Conservation (phyloP, 2,888 invertebrate species). For the Acanthosoma haemorrhoidale region DNA sequence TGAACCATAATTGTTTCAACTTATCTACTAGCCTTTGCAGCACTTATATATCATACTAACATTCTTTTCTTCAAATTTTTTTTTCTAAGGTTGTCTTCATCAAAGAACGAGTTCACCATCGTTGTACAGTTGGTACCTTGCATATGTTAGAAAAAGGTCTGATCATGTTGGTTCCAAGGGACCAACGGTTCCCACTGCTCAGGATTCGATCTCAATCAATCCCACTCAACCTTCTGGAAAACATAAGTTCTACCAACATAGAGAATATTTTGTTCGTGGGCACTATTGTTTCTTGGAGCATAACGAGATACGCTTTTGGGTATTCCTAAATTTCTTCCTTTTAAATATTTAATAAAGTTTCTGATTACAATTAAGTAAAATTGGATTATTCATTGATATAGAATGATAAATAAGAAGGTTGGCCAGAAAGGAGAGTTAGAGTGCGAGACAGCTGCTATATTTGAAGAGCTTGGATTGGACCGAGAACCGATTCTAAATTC, state of each 20-base stretch:
- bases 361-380: neutral
- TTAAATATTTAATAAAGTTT: neutral
- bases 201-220: conserved; percentile 62
- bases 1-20: too few species aligned
- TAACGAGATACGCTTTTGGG: conserved; percentile 59
- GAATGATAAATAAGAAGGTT: conserved; percentile 60
- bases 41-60: too few species aligned
- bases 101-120: conserved; percentile 63
- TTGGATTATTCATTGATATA: conserved; percentile 39
- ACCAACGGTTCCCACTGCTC: conserved; percentile 70
- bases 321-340: neutral
- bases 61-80: neutral
- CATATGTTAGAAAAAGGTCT: conserved; percentile 47
- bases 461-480: conserved; percentile 73
- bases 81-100: conserved; percentile 62
- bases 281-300: conserved; percentile 65
- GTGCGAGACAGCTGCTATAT: conserved; percentile 72
- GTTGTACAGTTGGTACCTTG: conserved; percentile 67
- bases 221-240: conserved; percentile 55
- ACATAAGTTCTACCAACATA: conserved; percentile 39
- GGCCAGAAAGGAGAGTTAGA: conserved; percentile 72
- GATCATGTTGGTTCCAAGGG: conserved; percentile 55
- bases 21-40: too few species aligned
- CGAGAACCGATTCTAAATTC: conserved; percentile 64
- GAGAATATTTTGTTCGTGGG: conserved; percentile 61